A percentile compares a stretch with the other conserved stretches of the same genome.
phyloP scores from a whole-genome alignment of 2,888 invertebrate genomes.

The Drosophila cracens region DNA sequence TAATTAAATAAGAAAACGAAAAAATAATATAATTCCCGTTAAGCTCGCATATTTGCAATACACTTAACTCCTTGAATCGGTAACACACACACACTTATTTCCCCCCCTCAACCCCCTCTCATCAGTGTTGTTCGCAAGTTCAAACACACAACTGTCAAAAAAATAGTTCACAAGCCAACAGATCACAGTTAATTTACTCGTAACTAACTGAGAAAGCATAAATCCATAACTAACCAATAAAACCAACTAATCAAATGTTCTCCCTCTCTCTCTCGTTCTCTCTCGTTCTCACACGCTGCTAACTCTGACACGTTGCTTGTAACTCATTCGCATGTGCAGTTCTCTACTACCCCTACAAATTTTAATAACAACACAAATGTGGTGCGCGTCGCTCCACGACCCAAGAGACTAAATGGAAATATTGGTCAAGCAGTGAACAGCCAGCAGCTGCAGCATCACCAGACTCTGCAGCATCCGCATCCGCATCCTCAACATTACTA shows the following conservation, averaged over 20 bases:
- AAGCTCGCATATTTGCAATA: conserved; percentile 29
- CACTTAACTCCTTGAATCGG: not conserved
- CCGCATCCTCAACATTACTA: conserved; percentile 70
- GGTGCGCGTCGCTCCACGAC: conserved; percentile 85
- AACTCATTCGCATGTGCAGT: conserved; percentile 64
- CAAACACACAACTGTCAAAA: conserved; percentile 20
- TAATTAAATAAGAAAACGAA: not conserved
- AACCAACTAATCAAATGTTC: conserved; percentile 49
- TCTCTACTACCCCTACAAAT: conserved; percentile 86
- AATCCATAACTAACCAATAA: conserved; percentile 43
- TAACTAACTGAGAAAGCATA: conserved; percentile 19
- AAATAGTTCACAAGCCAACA: conserved; percentile 32
- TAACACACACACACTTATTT: not conserved
- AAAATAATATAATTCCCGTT: not conserved
- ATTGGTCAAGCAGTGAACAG: conserved; percentile 83
- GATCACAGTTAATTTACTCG: conserved; percentile 23
- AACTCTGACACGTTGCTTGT: conserved; percentile 3
- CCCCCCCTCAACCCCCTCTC: conserved; percentile 2
- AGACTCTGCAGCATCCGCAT: conserved; percentile 83
- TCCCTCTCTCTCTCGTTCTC: conserved; percentile 31
- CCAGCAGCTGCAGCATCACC: conserved; percentile 85
- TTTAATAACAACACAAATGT: conserved; percentile 88
- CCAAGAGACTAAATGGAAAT: conserved; percentile 84
- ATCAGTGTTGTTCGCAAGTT: conserved; percentile 54
- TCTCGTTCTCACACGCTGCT: conserved; percentile 25